Conservation (phyloP, 1,140 invertebrate genomes). For the Diplogasteroides magnus region DNA sequence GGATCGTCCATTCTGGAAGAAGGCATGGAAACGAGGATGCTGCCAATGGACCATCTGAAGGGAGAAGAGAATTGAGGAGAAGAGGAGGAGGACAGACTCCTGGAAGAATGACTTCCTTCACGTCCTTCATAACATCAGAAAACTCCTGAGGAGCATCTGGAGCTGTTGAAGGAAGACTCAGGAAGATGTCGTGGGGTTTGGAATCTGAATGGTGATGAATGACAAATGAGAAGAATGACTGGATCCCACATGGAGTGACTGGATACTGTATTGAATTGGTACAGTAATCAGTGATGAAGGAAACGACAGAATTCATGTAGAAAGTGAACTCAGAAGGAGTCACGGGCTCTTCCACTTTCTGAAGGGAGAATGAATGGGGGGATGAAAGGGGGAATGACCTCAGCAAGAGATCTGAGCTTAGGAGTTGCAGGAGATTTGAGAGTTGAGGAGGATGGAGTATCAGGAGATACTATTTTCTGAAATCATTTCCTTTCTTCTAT, state of each 20-base stretch:
- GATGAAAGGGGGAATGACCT: too few relatives aligned
- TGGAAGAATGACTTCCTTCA: slow-evolving; percentile 90
- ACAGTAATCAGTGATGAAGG: neutral
- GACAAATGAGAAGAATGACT: neutral
- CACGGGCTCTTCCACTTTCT: neutral
- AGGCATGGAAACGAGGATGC: slow-evolving; percentile 25
- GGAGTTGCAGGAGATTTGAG: too few relatives aligned
- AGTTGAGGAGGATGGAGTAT: too few relatives aligned
- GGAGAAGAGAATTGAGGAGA: neutral
- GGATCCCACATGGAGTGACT: neutral
- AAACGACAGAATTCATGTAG: neutral
- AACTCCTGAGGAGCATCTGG: slow-evolving; percentile 77
- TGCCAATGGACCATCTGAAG: slow-evolving; percentile 58
- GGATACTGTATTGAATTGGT: neutral
- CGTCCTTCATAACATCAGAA: slow-evolving; percentile 82
- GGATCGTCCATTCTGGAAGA: slow-evolving; percentile 15
- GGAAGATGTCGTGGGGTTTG: slow-evolving; percentile 60
- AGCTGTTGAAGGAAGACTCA: slow-evolving; percentile 71
- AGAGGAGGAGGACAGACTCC: slow-evolving; percentile 58
- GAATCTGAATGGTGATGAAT: neutral
- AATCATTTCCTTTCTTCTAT: too few relatives aligned
- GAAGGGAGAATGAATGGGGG: neutral
- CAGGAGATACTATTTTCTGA: too few relatives aligned
- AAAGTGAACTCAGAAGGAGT: neutral
- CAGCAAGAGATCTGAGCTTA: too few relatives aligned